Base-by-base conservation (phyloP, 1,140 invertebrate species). In the Heliconius hewitsoni region DNA sequence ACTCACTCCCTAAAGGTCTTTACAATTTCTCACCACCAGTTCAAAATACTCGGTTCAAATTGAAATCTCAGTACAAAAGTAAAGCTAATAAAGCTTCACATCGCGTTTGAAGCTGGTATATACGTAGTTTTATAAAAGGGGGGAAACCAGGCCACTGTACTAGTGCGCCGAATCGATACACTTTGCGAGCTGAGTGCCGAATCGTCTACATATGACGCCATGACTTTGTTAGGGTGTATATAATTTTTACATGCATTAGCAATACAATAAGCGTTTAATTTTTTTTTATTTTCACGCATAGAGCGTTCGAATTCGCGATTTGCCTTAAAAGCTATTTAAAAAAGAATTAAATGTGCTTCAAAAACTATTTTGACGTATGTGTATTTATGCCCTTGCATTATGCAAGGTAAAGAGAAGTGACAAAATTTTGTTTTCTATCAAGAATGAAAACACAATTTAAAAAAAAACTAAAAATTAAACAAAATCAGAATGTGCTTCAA, bases 111-210 rank as follows among this genome's bases (percentile, higher is more conserved):
- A 71, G n/a, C 60, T 66, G 11, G 57, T 66, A 73, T 66, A 57
- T 57, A 57, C n/a, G 55, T 57, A 57, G 52, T n/a, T 9, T 8
- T 76, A 70, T 60, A 76, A 76, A 76, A 52, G 37, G 16, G 73
- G 77, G n/a, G 57, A 75, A 82, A 66, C 77, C 74, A 76, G 81
- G 77, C 74, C 78, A 82, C 60, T 79, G 78, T 76, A 77, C 77
- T 82, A 79, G 78, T 60, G 71, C 77, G 81, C 70, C 66, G 72
- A 78, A 82, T 82, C 77, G 81, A 82, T 82, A 79, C 77, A 74
- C 76, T 78, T 75, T 71, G 73, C 52, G 77, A 71, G 79, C 79
- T 50, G 75, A 79, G 81, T 79, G 77, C 77, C 81, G 80, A 78
- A 78, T 78, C 73, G 73, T 78, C 77, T 78, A 76, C 75, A 77